A percentile compares a stretch with the other conserved stretches of the same genome.
phyloP scores from a whole-genome alignment of 2,797 vertebrate species.

The Tiaroga cobitis region DNA sequence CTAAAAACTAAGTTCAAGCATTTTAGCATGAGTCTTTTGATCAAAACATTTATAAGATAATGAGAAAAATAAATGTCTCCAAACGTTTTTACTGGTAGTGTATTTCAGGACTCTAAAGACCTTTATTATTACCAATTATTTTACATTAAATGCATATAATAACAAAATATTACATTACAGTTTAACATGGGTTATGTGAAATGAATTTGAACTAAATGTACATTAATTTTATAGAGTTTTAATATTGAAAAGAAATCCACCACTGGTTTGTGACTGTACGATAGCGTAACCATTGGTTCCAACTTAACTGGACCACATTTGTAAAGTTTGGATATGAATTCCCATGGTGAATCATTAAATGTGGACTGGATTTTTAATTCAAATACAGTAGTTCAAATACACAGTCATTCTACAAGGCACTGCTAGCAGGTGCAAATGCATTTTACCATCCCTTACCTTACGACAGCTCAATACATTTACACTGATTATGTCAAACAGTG shows the following conservation, averaged over 20 bases:
- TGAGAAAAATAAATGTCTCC: neutral
- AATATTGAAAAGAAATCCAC: neutral
- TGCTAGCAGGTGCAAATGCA: constrained; percentile 36
- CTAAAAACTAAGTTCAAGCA: neutral
- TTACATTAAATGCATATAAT: neutral
- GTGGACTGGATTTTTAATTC: neutral
- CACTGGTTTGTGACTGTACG: neutral
- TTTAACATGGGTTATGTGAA: neutral
- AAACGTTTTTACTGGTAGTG: neutral
- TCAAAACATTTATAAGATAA: neutral
- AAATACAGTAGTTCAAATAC: neutral
- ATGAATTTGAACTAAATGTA: neutral
- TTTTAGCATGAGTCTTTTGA: too few species aligned
- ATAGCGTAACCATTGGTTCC: neutral
- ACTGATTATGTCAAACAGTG: neutral
- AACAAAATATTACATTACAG: neutral
- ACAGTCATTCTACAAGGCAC: neutral
- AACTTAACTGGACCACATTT: neutral
- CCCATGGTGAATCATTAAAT: neutral
- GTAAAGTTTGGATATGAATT: neutral
- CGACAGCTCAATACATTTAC: constrained; percentile 23
- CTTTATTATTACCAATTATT: neutral
- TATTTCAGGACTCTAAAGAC: neutral
- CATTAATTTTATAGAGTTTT: neutral
- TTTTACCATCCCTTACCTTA: constrained; percentile 37